Evolutionary conservation across 2,888 invertebrate genomes (phyloP).

Genomic region (Zelleria hepariella): DNA sequence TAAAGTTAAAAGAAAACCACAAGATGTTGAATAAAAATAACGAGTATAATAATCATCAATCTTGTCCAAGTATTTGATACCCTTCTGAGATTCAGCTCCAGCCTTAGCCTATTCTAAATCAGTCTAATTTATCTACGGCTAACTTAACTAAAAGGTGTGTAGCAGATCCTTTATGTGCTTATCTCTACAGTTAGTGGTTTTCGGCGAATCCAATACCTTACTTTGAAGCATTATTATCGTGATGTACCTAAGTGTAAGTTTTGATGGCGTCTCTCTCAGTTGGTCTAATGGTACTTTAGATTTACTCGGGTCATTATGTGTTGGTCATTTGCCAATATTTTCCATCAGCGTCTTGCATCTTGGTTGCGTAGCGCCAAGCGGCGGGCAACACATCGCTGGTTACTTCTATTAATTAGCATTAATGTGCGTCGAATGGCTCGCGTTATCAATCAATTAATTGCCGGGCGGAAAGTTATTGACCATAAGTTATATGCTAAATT

Average conservation of each 20-base stretch:
- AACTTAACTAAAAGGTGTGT: not conserved
- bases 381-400: slow-evolving; percentile 23
- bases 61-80: slow-evolving; percentile 18
- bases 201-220: not conserved
- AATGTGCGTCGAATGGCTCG: slow-evolving; percentile 25
- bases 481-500: slow-evolving; percentile 28
- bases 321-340: not conserved
- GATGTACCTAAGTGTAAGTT: no score
- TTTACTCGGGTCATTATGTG: not conserved
- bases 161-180: no score
- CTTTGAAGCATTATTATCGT: no score
- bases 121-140: slow-evolving; percentile 29
- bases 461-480: slow-evolving; percentile 18
- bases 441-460: slow-evolving; percentile 19
- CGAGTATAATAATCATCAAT: slow-evolving; percentile 8
- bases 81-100: slow-evolving; percentile 23
- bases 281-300: not conserved
- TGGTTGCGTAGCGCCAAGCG: not conserved
- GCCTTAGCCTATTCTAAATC: slow-evolving; percentile 28
- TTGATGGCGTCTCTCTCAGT: not conserved
- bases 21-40: slow-evolving; percentile 7
- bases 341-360: not conserved
- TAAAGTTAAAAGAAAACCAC: not conserved
- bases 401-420: slow-evolving; percentile 26
- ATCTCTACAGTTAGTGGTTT: not conserved